Evolutionary conservation across 2,113 vertebrate species (phyloP).

Genomic region (Tympanuchus pallidicinctus): DNA sequence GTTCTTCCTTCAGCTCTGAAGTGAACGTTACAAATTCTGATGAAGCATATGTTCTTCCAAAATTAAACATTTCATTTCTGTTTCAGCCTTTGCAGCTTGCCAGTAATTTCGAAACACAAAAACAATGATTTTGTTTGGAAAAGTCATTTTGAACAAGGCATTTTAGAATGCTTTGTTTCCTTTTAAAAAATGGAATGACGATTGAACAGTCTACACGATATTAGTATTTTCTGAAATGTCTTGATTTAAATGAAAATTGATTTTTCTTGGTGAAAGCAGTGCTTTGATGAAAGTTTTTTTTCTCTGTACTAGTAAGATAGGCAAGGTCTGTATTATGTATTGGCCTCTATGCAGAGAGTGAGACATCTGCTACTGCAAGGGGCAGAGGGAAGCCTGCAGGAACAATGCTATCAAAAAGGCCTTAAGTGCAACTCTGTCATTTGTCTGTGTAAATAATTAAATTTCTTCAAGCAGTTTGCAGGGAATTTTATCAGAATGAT

Average conservation of each 20-base stretch:
- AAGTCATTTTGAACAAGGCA: neutral
- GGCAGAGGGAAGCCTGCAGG: neutral
- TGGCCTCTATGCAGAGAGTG: neutral
- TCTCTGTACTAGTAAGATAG: neutral
- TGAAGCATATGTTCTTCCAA: conserved; percentile 59
- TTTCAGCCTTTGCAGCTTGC: conserved; percentile 57
- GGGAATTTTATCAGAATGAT: neutral
- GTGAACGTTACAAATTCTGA: conserved; percentile 29
- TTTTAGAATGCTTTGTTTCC: neutral
- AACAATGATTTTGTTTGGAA: neutral
- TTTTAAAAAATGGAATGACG: neutral
- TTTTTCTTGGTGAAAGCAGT: neutral
- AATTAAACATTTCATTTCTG: conserved; percentile 65
- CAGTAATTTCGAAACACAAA: conserved; percentile 35
- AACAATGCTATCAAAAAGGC: neutral
- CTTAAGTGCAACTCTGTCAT: neutral
- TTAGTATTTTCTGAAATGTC: neutral
- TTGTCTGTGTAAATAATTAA: neutral
- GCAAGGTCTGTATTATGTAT: neutral
- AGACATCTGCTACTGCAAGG: neutral
- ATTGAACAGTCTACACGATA: neutral
- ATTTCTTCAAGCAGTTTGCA: neutral
- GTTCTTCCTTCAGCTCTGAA: conserved; percentile 4
- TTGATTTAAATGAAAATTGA: conserved; percentile 11
- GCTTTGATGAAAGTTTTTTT: neutral